Base-by-base conservation (phyloP, 2,113 vertebrate genomes). In the Aegotheles bennettii region DNA sequence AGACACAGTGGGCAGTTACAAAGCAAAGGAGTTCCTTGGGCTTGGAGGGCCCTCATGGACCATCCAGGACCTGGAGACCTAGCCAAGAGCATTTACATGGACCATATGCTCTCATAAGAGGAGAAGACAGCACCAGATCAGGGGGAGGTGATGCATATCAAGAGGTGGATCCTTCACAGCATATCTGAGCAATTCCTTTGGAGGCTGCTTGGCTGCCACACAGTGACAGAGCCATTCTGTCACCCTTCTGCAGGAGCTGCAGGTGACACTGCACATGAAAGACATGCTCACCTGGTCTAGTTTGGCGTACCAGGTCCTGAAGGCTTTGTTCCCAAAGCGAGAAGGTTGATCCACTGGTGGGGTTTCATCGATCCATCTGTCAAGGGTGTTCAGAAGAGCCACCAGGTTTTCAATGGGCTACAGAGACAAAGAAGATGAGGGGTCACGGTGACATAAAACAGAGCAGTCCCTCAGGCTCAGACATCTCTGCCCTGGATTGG, bases 301-400 rank as follows among this genome's bases (percentile, higher is more conserved):
- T 94, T 98, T 99, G 96, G 96, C 87, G 0, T 98, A 99, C 99
- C 99, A 99, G 84, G 98, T 99, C 97, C 99, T 99, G 96, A 98
- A 99, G 87, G 99, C 99, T 94, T 99, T 99, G 97, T 99, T 99
- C 54, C 99, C 99, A 59, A 99, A 99, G n/a, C 99, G 98, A 33
- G 99, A 99, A 2, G 99, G 99, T 93, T 99, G 99, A 97, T 99
- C 99, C 48, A 99, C 97, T 0, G 99, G 99, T 0, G 99, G 99
- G 1, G 98, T 99, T 98, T 99, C 99, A 40, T 99, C 98, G 1
- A 99, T 99, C 99, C 99, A 99, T 68, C 93, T 98, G 97, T 99
- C 99, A n/a, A 99, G 97, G 6, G 98, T 99, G 79, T 97, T 98
- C 87, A 99, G 97, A 84, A 99, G 97, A 54, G 95, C 95, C 9